Percentiles rank a stretch among this genome's conserved stretches.
Conservation (phyloP, 2,113 vertebrate species). For the Ovis aries region ARS-UI_Ramb_v3.0 NC_056077.1:39890001-39890500, state of each 20-base stretch:
- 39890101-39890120: accelerated
- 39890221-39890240: background rate
- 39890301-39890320: background rate
- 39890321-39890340: background rate
- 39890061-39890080: accelerated
- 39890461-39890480: too few species aligned
- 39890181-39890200: background rate
- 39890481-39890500: background rate
- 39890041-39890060: accelerated
- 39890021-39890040: accelerated
- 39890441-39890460: background rate
- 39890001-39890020: background rate
- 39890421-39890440: background rate
- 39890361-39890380: background rate
- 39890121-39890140: accelerated
- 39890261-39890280: background rate
- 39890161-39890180: accelerated
- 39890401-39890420: background rate
- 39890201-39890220: background rate
- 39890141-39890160: background rate
- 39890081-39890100: accelerated
- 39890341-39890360: background rate
- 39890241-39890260: background rate
- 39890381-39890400: background rate
- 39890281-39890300: background rate